A percentile compares a stretch with the other conserved stretches of the same genome.
These are phyloP conservation scores for Pyrochroa serraticornis DNA, from an alignment of 2,888 invertebrate genomes.

Conservation along the genomic window DNA sequence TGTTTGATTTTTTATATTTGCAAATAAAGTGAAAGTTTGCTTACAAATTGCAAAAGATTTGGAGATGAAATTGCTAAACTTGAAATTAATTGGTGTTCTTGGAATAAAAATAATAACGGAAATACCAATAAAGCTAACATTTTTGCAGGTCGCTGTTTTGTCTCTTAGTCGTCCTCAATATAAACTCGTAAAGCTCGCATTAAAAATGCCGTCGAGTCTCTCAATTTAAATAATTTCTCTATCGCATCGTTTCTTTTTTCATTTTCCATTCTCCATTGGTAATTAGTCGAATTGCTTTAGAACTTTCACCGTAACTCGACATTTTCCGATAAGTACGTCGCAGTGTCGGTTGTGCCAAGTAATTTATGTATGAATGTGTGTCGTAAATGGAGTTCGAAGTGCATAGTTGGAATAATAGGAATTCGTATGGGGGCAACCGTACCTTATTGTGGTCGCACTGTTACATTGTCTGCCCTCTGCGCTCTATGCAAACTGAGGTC, in stretches of 20 bases:
- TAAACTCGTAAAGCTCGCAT: too few species aligned
- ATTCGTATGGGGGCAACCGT: slow-evolving; percentile 5
- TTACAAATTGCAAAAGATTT: too few species aligned
- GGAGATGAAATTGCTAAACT: too few species aligned
- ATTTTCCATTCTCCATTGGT: too few species aligned
- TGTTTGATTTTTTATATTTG: too few species aligned
- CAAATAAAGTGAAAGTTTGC: too few species aligned
- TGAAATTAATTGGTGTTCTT: too few species aligned
- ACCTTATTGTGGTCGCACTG: slow-evolving; percentile 1
- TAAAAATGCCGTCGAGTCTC: background rate
- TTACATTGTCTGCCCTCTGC: slow-evolving; percentile 16
- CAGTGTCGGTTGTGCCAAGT: slow-evolving; percentile 12
- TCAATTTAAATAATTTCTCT: background rate
- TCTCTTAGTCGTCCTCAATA: too few species aligned
- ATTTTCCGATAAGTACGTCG: background rate
- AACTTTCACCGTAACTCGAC: too few species aligned
- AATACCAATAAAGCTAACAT: too few species aligned
- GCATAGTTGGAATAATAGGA: slow-evolving; percentile 21
- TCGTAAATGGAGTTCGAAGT: slow-evolving; percentile 21
- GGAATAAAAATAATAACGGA: slow-evolving; percentile 2
- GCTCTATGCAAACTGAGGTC: slow-evolving; percentile 21
- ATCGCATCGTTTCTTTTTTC: background rate
- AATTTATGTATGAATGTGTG: slow-evolving; percentile 25
- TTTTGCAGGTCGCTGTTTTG: too few species aligned
- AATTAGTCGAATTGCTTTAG: too few species aligned